phyloP scores from a whole-genome alignment of 2,797 vertebrate genomes.

The Pangasius krempfi region DNA sequence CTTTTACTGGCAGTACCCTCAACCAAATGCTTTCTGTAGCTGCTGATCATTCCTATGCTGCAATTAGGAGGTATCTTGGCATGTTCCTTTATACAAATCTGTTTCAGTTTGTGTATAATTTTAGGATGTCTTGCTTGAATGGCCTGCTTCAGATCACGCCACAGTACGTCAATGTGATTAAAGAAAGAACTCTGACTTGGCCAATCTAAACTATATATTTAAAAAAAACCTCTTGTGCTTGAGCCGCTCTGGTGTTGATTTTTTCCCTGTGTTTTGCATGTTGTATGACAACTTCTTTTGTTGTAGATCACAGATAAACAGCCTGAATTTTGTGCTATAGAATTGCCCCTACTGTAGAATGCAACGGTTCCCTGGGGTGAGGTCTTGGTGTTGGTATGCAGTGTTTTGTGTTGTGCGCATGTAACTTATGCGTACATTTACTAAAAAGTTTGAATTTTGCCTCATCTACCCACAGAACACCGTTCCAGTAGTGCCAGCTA shows the following conservation, averaged over 20 bases:
- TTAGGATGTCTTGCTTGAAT: conserved; percentile 51
- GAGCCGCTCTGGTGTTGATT: neutral
- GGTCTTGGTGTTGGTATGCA: neutral
- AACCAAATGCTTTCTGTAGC: conserved; percentile 21
- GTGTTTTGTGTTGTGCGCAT: neutral
- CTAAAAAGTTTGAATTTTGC: neutral
- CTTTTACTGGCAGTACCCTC: conserved; percentile 1
- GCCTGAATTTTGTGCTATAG: neutral
- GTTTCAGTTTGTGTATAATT: conserved; percentile 51
- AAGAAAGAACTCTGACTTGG: conserved; percentile 9
- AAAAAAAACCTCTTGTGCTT: neutral
- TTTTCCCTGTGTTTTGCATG: neutral
- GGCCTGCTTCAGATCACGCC: conserved; percentile 56
- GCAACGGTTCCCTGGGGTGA: neutral
- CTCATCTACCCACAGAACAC: neutral
- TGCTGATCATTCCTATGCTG: conserved; percentile 5
- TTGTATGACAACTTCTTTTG: conserved; percentile 17
- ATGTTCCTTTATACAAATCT: conserved; percentile 31
- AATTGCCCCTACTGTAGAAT: neutral
- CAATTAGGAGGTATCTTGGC: conserved; percentile 24
- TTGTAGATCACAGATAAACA: neutral
- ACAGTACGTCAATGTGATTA: conserved; percentile 41
- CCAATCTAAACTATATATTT: neutral
- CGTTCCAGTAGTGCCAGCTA: neutral
- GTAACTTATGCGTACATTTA: neutral